These are phyloP conservation scores for Ornithoptera alexandrae DNA, from an alignment of 2,888 invertebrate species.

Conservation along the genomic window DNA sequence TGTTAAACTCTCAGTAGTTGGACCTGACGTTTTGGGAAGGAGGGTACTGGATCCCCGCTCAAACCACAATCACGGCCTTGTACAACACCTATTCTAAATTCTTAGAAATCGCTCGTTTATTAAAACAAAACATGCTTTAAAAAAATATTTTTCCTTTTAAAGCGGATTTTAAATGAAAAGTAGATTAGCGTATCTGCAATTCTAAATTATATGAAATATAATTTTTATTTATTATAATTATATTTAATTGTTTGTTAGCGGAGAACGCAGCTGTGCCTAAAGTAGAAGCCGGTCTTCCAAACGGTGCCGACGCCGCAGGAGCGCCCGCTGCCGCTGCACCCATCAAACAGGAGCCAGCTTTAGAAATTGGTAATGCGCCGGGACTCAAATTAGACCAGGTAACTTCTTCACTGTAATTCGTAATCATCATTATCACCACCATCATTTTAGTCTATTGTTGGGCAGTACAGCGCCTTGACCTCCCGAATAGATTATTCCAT, in stretches of 20 bases:
- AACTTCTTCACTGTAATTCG: background rate
- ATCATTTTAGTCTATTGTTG: background rate
- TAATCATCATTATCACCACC: background rate
- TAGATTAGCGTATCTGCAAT: too few relatives aligned
- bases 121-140: too few relatives aligned
- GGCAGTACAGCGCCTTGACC: background rate
- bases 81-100: too few relatives aligned
- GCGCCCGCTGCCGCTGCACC: constrained; percentile 46
- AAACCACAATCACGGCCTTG: too few relatives aligned
- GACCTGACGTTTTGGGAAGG: too few relatives aligned
- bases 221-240: background rate
- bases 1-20: too few relatives aligned
- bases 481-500: too few relatives aligned
- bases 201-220: too few relatives aligned
- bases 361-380: constrained; percentile 60
- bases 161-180: too few relatives aligned
- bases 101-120: too few relatives aligned
- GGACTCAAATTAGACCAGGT: constrained; percentile 94
- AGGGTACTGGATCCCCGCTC: too few relatives aligned
- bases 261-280: constrained; percentile 73
- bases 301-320: constrained; percentile 66
- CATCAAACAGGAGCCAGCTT: constrained; percentile 40
- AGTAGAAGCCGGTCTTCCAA: constrained; percentile 76
- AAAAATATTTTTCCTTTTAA: too few relatives aligned
- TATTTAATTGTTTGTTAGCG: constrained; percentile 37